phyloP scores from a whole-genome alignment of 2,888 invertebrate species.

The Heliconius hortense region DNA sequence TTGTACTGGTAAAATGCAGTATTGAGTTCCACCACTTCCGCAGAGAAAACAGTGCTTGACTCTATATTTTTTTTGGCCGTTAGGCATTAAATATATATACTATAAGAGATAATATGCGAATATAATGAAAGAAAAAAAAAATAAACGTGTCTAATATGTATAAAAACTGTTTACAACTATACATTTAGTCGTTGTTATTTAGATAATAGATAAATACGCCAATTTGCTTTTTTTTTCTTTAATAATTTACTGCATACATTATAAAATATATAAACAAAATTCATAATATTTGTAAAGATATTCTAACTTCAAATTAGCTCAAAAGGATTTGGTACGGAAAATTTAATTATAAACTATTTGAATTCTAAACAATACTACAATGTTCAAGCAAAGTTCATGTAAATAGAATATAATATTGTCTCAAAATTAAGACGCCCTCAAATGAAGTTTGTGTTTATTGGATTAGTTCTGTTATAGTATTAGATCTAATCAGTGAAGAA shows the following conservation, averaged over 20 bases:
- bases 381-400: constrained; percentile 28
- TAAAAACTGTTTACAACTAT: no score
- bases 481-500: background rate
- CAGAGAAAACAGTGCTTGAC: no score
- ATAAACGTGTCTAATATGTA: no score
- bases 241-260: no score
- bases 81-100: no score
- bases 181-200: no score
- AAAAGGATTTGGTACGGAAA: constrained; percentile 11
- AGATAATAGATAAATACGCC: no score
- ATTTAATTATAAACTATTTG: constrained; percentile 34
- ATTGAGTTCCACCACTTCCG: no score
- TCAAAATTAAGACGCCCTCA: constrained; percentile 23
- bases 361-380: constrained; percentile 32
- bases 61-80: no score
- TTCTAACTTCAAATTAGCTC: background rate
- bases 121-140: no score
- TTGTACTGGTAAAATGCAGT: background rate
- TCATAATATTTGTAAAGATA: background rate
- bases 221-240: no score
- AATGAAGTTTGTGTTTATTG: constrained; percentile 23
- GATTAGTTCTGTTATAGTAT: background rate
- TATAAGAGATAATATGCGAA: no score
- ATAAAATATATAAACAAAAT: background rate
- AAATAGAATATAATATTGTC: constrained; percentile 26